Evolutionary conservation across 2,888 invertebrate genomes (phyloP), one percentile per base, ranked within the genome.

Genomic region (Philereme vetulata): DNA sequence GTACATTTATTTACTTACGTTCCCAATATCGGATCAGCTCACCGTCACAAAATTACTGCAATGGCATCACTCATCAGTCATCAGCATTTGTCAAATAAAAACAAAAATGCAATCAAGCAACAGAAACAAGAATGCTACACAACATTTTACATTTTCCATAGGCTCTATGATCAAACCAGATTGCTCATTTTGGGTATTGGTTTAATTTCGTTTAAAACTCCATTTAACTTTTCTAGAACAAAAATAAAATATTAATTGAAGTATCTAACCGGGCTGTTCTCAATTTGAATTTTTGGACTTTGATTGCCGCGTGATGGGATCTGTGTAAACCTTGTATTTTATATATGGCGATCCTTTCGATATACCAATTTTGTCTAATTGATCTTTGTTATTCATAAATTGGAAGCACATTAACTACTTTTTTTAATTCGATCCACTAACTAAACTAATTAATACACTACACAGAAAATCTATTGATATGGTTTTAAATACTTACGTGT

Each of bases 331-430:
- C 65, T 70, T 56, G 60, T 60, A 60, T 61, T 62, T 64, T 60
- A 62, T 57, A 62, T 62, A 42, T 62, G 55, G 60, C 60, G 56
- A 62, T 61, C 66, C 60, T 68, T 66, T 66, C 68, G 62, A 66
- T 70, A 68, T 51, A 64, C 68, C 61, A 68, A 72, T 76, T 58
- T 65, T 61, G 59, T 66, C n/a, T 68, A 68, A 75, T 74, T 75
- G 71, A 70, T 63, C 59, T 74, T 75, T 68, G 66, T 64, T 68
- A 72, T 75, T 72, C 40, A 56, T 51, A 51, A 62, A 62, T 42
- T 42, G 3, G 42, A n/a, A n/a, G 3, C 8, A 21, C 21, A 21
- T 21, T 21, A 21, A 21, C 21, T 2, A 21, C 21, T 2, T 21
- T 21, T 21, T 21, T 21, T 21, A n/a, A 21, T 21, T 21, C 21